Evolutionary conservation across 2,797 vertebrate genomes (phyloP).

Genomic region (Thripadectes ignobilis): DNA sequence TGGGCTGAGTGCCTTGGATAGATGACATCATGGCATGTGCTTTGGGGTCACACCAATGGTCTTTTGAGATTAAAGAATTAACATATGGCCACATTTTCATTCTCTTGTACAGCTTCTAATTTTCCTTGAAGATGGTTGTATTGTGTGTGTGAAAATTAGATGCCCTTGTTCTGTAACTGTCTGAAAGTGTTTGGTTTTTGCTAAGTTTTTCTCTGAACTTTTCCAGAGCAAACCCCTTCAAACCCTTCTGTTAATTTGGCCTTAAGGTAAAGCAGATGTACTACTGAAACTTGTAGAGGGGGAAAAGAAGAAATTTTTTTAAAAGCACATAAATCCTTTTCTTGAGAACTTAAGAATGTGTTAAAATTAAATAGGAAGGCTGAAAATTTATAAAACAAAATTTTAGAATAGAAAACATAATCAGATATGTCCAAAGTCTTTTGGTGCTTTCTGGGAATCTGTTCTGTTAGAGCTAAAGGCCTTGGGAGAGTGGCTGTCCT

Average conservation of each 20-base stretch:
- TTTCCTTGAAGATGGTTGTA: not conserved
- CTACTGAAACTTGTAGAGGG: not conserved
- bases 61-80: slow-evolving; percentile 8
- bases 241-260: not conserved
- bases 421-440: not conserved
- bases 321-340: not conserved
- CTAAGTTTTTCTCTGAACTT: not conserved
- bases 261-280: slow-evolving; percentile 10
- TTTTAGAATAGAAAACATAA: not conserved
- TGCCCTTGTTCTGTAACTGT: not conserved
- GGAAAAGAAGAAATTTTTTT: rapidly evolving
- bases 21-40: not conserved
- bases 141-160: not conserved
- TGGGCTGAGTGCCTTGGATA: not conserved
- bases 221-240: not conserved
- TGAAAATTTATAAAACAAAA: not conserved
- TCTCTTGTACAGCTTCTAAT: not conserved
- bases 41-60: not conserved
- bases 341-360: not conserved
- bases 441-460: not conserved
- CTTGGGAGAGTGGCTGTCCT: not conserved
- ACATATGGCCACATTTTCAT: not conserved
- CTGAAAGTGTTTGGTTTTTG: not conserved
- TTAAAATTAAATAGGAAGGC: not conserved
- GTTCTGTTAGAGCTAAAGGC: not conserved